Evolutionary conservation across 2,797 vertebrate genomes (phyloP).

Genomic region (Melanotaenia trifasciata): DNA sequence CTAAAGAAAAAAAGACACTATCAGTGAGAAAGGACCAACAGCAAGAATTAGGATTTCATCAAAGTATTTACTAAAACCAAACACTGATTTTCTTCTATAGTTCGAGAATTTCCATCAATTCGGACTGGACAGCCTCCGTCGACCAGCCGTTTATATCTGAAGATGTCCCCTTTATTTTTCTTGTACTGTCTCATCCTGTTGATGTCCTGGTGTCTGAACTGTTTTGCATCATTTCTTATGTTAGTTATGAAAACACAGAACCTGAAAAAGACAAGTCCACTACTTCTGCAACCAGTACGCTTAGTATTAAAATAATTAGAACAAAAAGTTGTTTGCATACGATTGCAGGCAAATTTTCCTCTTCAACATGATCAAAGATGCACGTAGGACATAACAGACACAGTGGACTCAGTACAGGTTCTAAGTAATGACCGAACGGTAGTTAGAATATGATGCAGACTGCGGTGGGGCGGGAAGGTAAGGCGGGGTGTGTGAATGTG

Average conservation of each 20-base stretch:
- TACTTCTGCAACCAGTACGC: neutral
- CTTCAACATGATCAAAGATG: slow-evolving; percentile 24
- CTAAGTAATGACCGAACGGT: slow-evolving; percentile 16
- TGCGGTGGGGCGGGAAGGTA: too few relatives aligned
- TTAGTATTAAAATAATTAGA: slow-evolving; percentile 31
- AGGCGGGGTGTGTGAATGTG: neutral
- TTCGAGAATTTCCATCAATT: too few relatives aligned
- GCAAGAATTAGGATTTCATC: too few relatives aligned
- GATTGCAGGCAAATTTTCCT: slow-evolving; percentile 10
- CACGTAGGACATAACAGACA: slow-evolving; percentile 7
- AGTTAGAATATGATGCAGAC: slow-evolving; percentile 37
- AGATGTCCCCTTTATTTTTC: neutral
- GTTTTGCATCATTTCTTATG: slow-evolving; percentile 7
- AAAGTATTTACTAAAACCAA: too few relatives aligned
- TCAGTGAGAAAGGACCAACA: too few relatives aligned
- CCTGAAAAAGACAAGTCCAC: neutral
- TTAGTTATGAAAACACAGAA: slow-evolving; percentile 7
- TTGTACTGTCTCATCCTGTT: slow-evolving; percentile 13
- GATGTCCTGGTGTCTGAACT: slow-evolving; percentile 14
- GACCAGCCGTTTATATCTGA: neutral
- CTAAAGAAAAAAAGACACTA: too few relatives aligned
- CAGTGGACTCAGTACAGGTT: slow-evolving; percentile 9
- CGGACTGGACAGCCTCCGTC: neutral
- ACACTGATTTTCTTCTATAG: too few relatives aligned
- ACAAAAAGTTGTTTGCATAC: slow-evolving; percentile 26